Conservation (phyloP, 1,140 invertebrate species). For the Atta colombica region DNA sequence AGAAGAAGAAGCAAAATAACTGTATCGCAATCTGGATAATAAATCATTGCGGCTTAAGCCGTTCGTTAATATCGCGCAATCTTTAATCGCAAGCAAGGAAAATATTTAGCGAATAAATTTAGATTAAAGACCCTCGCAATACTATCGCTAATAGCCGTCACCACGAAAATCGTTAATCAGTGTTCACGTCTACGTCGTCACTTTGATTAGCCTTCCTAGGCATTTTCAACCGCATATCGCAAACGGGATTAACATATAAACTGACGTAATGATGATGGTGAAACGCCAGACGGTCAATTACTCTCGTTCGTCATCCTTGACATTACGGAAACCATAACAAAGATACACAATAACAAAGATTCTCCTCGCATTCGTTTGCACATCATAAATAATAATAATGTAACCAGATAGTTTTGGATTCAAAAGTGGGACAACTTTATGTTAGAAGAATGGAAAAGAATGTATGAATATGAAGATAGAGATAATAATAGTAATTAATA, state of each 20-base stretch:
- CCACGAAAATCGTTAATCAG: constrained; percentile 52
- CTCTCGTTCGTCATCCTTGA: not conserved
- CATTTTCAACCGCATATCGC: constrained; percentile 13
- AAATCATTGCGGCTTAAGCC: constrained; percentile 48
- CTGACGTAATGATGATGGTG: not conserved
- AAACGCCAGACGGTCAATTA: constrained; percentile 7
- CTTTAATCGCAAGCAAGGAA: constrained; percentile 41
- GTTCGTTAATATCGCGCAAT: constrained; percentile 48
- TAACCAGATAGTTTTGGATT: too few relatives aligned
- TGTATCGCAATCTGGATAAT: constrained; percentile 39
- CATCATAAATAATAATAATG: not conserved
- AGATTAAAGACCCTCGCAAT: constrained; percentile 46
- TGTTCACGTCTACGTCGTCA: constrained; percentile 27
- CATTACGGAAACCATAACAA: not conserved
- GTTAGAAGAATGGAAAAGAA: too few relatives aligned
- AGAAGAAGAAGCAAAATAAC: not conserved
- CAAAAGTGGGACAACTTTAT: too few relatives aligned
- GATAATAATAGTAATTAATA: too few relatives aligned
- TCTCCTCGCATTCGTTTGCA: constrained; percentile 1
- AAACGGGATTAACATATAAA: constrained; percentile 45
- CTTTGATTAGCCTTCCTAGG: constrained; percentile 34
- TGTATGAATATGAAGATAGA: too few relatives aligned
- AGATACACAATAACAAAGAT: not conserved
- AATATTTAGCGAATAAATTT: constrained; percentile 57
- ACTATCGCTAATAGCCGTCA: constrained; percentile 38